Percentiles rank a stretch among this genome's conserved stretches.
These are phyloP conservation scores for Aplodontia rufa DNA, from an alignment of 2,113 vertebrate genomes.

Conservation along the genomic window DNA sequence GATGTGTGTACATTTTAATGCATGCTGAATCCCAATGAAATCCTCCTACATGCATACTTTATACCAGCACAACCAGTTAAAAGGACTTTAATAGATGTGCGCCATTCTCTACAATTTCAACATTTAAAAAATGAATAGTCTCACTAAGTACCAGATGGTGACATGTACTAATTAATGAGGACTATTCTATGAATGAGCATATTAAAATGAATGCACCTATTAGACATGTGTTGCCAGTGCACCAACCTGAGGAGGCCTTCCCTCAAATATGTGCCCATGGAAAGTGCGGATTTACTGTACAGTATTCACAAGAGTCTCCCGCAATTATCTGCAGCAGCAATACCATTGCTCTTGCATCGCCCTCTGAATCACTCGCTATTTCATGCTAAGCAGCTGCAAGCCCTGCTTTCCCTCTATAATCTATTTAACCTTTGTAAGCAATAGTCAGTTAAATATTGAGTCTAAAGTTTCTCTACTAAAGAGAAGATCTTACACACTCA, in stretches of 20 bases:
- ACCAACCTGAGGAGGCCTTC: slow-evolving; percentile 62
- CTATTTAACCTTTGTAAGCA: slow-evolving; percentile 43
- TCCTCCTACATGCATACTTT: slow-evolving; percentile 83
- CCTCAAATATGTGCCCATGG: slow-evolving; percentile 16
- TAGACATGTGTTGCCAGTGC: slow-evolving; percentile 78
- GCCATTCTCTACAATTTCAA: slow-evolving; percentile 88
- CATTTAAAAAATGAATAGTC: slow-evolving; percentile 88
- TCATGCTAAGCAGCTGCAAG: slow-evolving; percentile 57
- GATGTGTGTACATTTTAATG: slow-evolving; percentile 76
- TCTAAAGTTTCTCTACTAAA: slow-evolving; percentile 26
- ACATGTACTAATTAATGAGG: slow-evolving; percentile 87
- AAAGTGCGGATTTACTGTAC: slow-evolving; percentile 59
- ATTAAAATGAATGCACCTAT: slow-evolving; percentile 86
- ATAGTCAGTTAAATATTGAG: slow-evolving; percentile 25
- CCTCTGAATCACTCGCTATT: slow-evolving; percentile 55
- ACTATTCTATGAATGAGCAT: slow-evolving; percentile 83
- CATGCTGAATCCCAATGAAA: slow-evolving; percentile 84
- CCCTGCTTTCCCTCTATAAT: slow-evolving; percentile 38
- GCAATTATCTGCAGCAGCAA: slow-evolving; percentile 53
- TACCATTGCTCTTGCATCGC: slow-evolving; percentile 50
- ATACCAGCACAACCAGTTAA: slow-evolving; percentile 87
- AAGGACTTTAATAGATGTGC: slow-evolving; percentile 87
- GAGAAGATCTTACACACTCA: slow-evolving; percentile 28
- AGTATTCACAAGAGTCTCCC: slow-evolving; percentile 51
- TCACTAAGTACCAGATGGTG: slow-evolving; percentile 87